Conservation (phyloP, 2,888 invertebrate genomes). For the Parthenolecanium corni region DNA sequence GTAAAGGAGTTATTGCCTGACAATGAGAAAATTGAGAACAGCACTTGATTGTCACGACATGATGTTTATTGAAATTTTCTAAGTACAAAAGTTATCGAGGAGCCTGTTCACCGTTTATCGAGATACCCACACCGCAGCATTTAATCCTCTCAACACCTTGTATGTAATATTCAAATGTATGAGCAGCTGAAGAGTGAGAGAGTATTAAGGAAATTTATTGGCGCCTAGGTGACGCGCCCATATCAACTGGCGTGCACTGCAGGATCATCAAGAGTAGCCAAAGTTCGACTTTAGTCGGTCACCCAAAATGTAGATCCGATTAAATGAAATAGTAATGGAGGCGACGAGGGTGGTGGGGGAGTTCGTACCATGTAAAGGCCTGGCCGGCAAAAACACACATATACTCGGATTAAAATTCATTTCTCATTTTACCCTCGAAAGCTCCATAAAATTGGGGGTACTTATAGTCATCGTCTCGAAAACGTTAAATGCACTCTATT, state of each 20-base stretch:
- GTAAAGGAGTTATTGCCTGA: no score
- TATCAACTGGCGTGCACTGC: not conserved
- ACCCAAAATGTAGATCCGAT: slow-evolving; percentile 6
- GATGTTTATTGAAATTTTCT: no score
- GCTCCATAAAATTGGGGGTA: slow-evolving; percentile 10
- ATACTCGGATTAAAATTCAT: slow-evolving; percentile 23
- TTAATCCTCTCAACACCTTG: not conserved
- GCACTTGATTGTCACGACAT: no score
- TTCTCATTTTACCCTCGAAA: slow-evolving; percentile 18
- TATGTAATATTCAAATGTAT: not conserved
- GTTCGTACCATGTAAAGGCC: not conserved
- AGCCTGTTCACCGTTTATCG: not conserved
- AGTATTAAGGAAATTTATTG: no score
- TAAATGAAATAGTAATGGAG: not conserved
- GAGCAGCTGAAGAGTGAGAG: no score
- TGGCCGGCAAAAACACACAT: not conserved
- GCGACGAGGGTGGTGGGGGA: not conserved
- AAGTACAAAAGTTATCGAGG: no score
- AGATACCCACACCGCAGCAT: not conserved
- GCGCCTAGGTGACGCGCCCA: not conserved
- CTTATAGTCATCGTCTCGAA: slow-evolving; percentile 17
- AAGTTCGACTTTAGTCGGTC: slow-evolving; percentile 15
- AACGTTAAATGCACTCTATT: slow-evolving; percentile 23
- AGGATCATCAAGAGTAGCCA: not conserved
- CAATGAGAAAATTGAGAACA: no score